Conservation (phyloP, 1,140 invertebrate genomes). For the Cydia strobilella region DNA sequence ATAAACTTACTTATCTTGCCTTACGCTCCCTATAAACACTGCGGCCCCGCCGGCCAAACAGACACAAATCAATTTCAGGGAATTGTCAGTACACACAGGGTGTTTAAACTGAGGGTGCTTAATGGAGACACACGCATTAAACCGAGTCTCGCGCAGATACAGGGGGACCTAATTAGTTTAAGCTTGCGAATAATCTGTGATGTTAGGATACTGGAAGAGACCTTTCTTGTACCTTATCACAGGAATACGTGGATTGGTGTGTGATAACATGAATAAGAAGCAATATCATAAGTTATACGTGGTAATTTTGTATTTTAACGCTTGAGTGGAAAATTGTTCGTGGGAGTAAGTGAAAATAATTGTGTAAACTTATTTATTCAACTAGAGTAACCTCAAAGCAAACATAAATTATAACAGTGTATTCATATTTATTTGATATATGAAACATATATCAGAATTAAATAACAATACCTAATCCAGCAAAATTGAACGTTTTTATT, state of each 20-base stretch:
- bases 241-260: background rate
- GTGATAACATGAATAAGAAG: background rate
- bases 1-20: slow-evolving; percentile 31
- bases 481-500: too few relatives aligned
- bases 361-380: too few relatives aligned
- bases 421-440: too few relatives aligned
- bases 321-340: too few relatives aligned
- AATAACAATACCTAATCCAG: too few relatives aligned
- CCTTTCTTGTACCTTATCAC: background rate
- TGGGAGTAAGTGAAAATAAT: too few relatives aligned
- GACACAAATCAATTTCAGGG: slow-evolving; percentile 76
- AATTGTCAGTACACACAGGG: slow-evolving; percentile 68
- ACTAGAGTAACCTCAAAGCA: too few relatives aligned
- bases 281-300: too few relatives aligned
- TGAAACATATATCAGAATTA: too few relatives aligned
- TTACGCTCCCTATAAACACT: slow-evolving; percentile 29
- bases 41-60: slow-evolving; percentile 39
- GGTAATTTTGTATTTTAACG: too few relatives aligned
- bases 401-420: too few relatives aligned
- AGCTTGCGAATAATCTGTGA: slow-evolving; percentile 41
- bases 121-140: slow-evolving; percentile 78
- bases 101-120: slow-evolving; percentile 72
- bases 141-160: slow-evolving; percentile 62
- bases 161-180: slow-evolving; percentile 76
- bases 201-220: background rate